These are phyloP conservation scores for Chrysaora quinquecirrha DNA, from an alignment of 30 jellyfish, hydroid and myxozoan genomes.

Conservation along the genomic window DNA sequence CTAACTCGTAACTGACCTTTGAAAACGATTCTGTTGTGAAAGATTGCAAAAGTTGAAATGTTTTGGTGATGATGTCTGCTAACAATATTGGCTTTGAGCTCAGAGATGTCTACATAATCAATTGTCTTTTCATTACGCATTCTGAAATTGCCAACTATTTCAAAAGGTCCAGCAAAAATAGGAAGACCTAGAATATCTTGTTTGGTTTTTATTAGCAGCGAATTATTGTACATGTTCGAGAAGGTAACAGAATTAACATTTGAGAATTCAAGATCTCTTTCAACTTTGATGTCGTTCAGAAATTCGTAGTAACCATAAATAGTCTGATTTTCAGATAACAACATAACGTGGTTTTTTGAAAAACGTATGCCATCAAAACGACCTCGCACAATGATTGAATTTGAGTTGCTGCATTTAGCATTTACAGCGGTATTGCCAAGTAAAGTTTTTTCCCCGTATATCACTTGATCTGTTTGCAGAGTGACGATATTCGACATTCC, in stretches of 20 bases:
- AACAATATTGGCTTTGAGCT: constrained; percentile 30
- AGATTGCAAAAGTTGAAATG: constrained; percentile 24
- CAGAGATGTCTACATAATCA: constrained; percentile 85
- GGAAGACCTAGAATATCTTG: constrained; percentile 66
- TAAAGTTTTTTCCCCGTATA: constrained; percentile 46
- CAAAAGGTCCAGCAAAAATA: constrained; percentile 16
- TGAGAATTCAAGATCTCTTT: constrained; percentile 3
- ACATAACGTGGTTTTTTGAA: constrained; percentile 53
- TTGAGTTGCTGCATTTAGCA: background rate
- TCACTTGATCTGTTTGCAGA: constrained; percentile 52
- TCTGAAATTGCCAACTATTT: constrained; percentile 38
- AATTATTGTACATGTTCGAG: constrained; percentile 22
- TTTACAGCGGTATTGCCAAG: constrained; percentile 22
- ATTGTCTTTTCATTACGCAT: constrained; percentile 55
- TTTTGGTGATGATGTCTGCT: constrained; percentile 64
- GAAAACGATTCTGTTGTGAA: constrained; percentile 35
- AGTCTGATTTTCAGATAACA: constrained; percentile 48
- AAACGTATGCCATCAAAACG: constrained; percentile 50
- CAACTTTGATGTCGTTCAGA: constrained; percentile 3
- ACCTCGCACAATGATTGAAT: constrained; percentile 63
- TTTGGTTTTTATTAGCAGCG: constrained; percentile 45
- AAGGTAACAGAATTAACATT: constrained; percentile 62
- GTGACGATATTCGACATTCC: constrained; percentile 57
- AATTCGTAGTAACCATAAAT: constrained; percentile 35
- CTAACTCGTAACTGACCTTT: constrained; percentile 23